A percentile compares a stretch with the other conserved stretches of the same genome.
Conservation (phyloP, 2,888 invertebrate genomes). For the Drosophila robusta region DNA sequence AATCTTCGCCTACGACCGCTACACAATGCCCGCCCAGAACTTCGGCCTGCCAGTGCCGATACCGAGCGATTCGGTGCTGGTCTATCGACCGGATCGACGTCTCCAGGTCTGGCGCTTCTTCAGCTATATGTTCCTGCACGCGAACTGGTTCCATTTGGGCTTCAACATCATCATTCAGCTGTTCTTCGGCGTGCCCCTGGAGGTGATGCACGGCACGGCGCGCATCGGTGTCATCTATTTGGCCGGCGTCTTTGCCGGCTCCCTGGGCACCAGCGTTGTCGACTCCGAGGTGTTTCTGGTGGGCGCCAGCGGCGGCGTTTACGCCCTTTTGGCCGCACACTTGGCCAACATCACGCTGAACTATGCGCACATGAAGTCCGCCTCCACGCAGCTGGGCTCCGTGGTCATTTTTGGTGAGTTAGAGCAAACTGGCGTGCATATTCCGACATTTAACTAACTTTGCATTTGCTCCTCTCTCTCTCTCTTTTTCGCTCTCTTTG, state of each 20-base stretch:
- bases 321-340: slow-evolving; percentile 97
- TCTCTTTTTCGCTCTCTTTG: slow-evolving; percentile 13
- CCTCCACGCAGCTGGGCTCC: slow-evolving; percentile 94
- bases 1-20: slow-evolving; percentile 96
- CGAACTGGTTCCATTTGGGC: slow-evolving; percentile 97
- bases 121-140: slow-evolving; percentile 97
- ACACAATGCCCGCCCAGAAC: slow-evolving; percentile 87
- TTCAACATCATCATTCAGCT: slow-evolving; percentile 98
- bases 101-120: slow-evolving; percentile 97
- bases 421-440: too few species aligned
- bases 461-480: slow-evolving; percentile 1
- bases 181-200: slow-evolving; percentile 96
- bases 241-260: slow-evolving; percentile 96
- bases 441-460: slow-evolving; percentile 8
- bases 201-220: slow-evolving; percentile 97
- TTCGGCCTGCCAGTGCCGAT: slow-evolving; percentile 95
- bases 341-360: slow-evolving; percentile 97
- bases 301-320: slow-evolving; percentile 98
- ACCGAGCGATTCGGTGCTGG: slow-evolving; percentile 96
- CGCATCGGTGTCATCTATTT: slow-evolving; percentile 95
- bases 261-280: slow-evolving; percentile 93
- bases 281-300: slow-evolving; percentile 97
- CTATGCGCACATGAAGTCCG: slow-evolving; percentile 98
- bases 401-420: slow-evolving; percentile 94
- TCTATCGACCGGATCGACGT: slow-evolving; percentile 96